Base-by-base conservation (phyloP, 2,113 vertebrate genomes). In the Poeciliopsis occidentalis region DNA sequence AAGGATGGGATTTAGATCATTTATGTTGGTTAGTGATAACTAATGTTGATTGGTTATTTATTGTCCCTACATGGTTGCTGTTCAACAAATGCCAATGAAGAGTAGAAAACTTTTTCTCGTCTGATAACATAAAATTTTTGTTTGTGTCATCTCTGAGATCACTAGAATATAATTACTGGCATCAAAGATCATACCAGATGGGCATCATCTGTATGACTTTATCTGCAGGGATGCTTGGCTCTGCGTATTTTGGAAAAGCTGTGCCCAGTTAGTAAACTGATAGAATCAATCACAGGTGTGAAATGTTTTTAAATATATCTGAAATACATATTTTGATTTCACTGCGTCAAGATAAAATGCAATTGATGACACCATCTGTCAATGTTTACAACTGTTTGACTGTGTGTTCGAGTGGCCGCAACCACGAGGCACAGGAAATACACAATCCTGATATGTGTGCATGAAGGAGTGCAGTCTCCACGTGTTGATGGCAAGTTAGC, bases 401-500 rank as follows among this genome's bases (percentile, higher is more conserved):
- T 66, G 12, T 57, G 65, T 57, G 68, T 67, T 8, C 1, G 22
- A 57, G 60, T 15, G 65, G 51, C 67, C 39, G 72, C 41, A 75
- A 57, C 62, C 63, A 64, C 26, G 24, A 4, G 12, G 29, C 61
- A 3, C 0, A 57, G 51, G 57, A 77, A 79, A 78, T 79, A 37
- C 71, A 61, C 67, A 75, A 69, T 75, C 76, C 67, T 73, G 67
- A 82, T 72, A 54, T 72, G 78, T 77, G 79, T 27, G 65, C 60
- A 78, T 78, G 66, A 83, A 84, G 82, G 54, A 87, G 86, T 64
- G 74, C 75, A 61, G 73, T 81, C 82, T 66, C 69, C 69, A 84
- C 78, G 87, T 90, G 81, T 84, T 84, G 87, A 92, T 85, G 39
- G 77, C 0, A 15, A 88, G 82, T 92, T 88, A 89, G 83, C 69